These are phyloP conservation scores for Balearica regulorum DNA, from an alignment of 2,797 vertebrate genomes.

Conservation along the genomic window DNA sequence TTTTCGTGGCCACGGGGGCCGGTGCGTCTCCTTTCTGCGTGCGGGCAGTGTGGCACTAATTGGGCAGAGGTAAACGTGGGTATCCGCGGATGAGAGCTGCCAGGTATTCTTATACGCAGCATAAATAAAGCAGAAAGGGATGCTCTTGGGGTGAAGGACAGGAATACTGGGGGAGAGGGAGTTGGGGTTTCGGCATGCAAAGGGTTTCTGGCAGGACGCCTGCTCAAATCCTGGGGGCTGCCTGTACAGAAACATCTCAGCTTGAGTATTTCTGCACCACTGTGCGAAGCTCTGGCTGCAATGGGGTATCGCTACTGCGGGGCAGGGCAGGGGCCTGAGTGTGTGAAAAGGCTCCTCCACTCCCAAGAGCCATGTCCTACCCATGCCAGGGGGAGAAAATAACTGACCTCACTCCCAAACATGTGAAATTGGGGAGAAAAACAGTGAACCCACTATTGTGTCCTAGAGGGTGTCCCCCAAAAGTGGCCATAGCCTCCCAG, in stretches of 20 bases:
- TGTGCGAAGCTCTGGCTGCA: background rate
- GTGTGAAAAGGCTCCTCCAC: background rate
- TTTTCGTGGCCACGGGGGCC: background rate
- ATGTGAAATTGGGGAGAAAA: background rate
- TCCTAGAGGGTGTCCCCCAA: background rate
- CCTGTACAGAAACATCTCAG: background rate
- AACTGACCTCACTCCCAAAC: background rate
- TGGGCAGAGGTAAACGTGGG: background rate
- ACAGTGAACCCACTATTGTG: background rate
- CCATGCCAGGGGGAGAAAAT: background rate
- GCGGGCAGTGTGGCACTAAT: background rate
- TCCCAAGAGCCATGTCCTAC: rapidly evolving
- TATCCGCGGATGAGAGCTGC: background rate
- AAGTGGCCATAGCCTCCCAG: background rate
- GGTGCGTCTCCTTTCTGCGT: background rate
- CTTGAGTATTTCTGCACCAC: background rate
- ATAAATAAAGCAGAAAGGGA: background rate
- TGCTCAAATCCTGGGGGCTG: background rate
- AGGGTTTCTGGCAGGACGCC: background rate
- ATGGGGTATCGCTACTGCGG: background rate
- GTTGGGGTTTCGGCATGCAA: rapidly evolving
- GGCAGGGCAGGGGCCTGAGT: background rate
- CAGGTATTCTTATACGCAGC: background rate
- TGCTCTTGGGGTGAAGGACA: background rate
- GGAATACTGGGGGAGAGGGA: background rate